These are phyloP conservation scores for Mythimna lalbum DNA, from an alignment of 2,888 invertebrate genomes.

Conservation along the genomic window DNA sequence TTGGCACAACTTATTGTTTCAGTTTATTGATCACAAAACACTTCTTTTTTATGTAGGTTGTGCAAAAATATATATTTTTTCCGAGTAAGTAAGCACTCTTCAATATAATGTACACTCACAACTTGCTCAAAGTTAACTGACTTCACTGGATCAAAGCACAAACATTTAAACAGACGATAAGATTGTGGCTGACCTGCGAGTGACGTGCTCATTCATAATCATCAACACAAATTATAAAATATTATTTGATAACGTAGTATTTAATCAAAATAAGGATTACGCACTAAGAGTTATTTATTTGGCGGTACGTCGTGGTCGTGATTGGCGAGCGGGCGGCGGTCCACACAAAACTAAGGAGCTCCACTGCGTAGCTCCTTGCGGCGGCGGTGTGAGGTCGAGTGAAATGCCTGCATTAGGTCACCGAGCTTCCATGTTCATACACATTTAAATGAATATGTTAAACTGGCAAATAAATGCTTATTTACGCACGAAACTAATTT, in stretches of 20 bases:
- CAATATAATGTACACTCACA: slow-evolving; percentile 75
- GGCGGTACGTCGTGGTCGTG: slow-evolving; percentile 56
- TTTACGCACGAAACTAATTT: slow-evolving; percentile 80
- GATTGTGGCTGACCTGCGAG: slow-evolving; percentile 84
- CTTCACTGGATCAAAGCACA: slow-evolving; percentile 86
- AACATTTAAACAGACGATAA: slow-evolving; percentile 89
- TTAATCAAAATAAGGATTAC: slow-evolving; percentile 86
- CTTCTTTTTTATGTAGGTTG: slow-evolving; percentile 44
- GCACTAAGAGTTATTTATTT: slow-evolving; percentile 72
- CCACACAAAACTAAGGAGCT: slow-evolving; percentile 62
- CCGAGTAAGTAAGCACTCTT: slow-evolving; percentile 65
- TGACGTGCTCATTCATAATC: slow-evolving; percentile 86
- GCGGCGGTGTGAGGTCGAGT: slow-evolving; percentile 75
- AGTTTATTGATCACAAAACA: slow-evolving; percentile 60
- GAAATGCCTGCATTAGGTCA: slow-evolving; percentile 81
- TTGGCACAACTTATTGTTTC: slow-evolving; percentile 56
- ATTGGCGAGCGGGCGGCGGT: slow-evolving; percentile 70
- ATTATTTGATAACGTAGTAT: slow-evolving; percentile 80
- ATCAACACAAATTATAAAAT: slow-evolving; percentile 86
- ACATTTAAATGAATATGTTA: slow-evolving; percentile 87
- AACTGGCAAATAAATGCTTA: slow-evolving; percentile 81
- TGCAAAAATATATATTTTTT: slow-evolving; percentile 32
- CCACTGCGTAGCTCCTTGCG: slow-evolving; percentile 70
- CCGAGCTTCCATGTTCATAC: slow-evolving; percentile 77
- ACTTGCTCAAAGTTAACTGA: slow-evolving; percentile 85